Evolutionary conservation across 2,113 vertebrate species (phyloP).

Genomic region (Mesocricetus auratus): DNA sequence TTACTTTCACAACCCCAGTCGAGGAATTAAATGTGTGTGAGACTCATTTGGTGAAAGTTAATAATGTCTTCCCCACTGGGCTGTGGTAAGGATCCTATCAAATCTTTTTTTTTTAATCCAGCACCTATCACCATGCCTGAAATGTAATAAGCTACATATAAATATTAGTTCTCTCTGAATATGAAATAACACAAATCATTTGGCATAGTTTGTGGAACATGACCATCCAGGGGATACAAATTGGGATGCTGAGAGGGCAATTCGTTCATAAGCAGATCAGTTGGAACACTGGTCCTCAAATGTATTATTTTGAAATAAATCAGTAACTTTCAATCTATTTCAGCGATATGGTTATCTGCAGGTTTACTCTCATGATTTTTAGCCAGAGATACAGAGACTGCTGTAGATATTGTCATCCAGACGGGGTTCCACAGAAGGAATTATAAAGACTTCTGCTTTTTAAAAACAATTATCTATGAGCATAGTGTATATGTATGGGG

Average conservation of each 20-base stretch:
- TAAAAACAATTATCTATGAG: not conserved
- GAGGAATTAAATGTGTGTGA: constrained; percentile 54
- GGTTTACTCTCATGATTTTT: not conserved
- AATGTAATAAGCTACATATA: constrained; percentile 48
- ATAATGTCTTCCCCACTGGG: constrained; percentile 7
- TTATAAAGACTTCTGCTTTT: not conserved
- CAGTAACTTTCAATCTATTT: not conserved
- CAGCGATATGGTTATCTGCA: not conserved
- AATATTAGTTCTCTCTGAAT: constrained; percentile 58
- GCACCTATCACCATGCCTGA: not conserved
- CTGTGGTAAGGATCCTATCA: constrained; percentile 34
- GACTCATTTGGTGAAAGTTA: constrained; percentile 48
- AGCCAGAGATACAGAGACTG: not conserved
- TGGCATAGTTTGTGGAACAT: constrained; percentile 33
- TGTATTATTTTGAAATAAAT: constrained; percentile 51
- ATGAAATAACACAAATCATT: constrained; percentile 47
- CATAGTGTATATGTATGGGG: not conserved
- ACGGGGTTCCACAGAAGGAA: not conserved
- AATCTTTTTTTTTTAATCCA: not conserved
- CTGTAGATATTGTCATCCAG: not conserved
- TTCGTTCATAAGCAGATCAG: constrained; percentile 12
- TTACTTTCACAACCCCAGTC: not conserved
- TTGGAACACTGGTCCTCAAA: not conserved
- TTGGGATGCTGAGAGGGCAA: not conserved
- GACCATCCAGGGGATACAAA: not conserved